Evolutionary conservation across 1,140 invertebrate genomes (phyloP).

Genomic region (Acromyrmex heyeri): DNA sequence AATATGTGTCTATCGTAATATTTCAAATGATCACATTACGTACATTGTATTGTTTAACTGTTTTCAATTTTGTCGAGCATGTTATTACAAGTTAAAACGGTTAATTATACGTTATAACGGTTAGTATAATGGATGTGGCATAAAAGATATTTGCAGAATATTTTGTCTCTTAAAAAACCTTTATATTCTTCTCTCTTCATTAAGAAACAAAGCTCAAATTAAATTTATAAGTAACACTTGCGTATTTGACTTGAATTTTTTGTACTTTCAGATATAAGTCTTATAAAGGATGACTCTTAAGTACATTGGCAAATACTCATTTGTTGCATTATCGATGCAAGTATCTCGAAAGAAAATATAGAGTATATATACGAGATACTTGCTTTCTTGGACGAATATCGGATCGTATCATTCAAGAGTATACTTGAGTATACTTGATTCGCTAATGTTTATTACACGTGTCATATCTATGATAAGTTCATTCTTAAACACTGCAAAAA

Average conservation of each 20-base stretch:
- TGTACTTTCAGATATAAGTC: neutral
- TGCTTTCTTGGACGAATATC: neutral
- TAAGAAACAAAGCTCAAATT: neutral
- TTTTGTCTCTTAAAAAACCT: neutral
- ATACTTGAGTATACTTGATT: neutral
- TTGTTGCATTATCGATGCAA: neutral
- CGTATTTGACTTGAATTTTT: neutral
- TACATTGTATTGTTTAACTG: neutral
- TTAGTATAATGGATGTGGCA: neutral
- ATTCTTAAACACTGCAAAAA: slow-evolving; percentile 2
- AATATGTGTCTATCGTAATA: neutral
- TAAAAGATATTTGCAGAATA: neutral
- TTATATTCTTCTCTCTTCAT: neutral
- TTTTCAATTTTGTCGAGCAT: slow-evolving; percentile 15
- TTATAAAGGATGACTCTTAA: neutral
- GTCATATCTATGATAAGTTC: neutral
- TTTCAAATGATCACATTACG: slow-evolving; percentile 26
- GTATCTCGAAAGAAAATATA: neutral
- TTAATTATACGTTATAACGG: slow-evolving; percentile 33
- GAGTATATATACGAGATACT: neutral
- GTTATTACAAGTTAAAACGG: neutral
- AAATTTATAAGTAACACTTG: neutral
- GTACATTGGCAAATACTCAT: neutral
- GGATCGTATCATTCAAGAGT: neutral
- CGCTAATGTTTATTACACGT: slow-evolving; percentile 2